These are phyloP conservation scores for Malthinus flaveolus DNA, from an alignment of 2,888 invertebrate genomes.

Conservation along the genomic window DNA sequence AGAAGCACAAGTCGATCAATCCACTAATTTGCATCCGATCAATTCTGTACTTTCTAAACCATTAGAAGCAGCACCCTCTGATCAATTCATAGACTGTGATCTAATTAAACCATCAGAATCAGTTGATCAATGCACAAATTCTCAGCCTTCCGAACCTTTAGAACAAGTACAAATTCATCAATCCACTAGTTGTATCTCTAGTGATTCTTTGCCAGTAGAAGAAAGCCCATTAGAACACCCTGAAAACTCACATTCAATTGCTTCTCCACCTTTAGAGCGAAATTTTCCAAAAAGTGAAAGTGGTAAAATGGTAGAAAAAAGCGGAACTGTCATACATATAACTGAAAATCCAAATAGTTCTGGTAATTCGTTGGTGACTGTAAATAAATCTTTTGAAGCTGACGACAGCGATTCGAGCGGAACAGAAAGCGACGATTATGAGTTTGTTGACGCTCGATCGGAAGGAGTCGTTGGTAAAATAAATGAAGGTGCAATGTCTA, in stretches of 20 bases:
- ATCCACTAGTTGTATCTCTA: background rate
- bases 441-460: constrained; percentile 14
- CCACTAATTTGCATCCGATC: background rate
- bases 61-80: no score
- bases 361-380: constrained; percentile 15
- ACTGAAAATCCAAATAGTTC: constrained; percentile 32
- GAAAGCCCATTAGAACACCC: background rate
- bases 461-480: background rate
- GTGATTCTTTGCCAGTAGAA: background rate
- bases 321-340: constrained; percentile 52
- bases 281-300: constrained; percentile 1
- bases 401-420: constrained; percentile 19
- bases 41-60: no score
- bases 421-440: constrained; percentile 25
- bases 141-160: no score
- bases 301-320: constrained; percentile 49
- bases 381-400: constrained; percentile 27
- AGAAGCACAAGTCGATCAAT: no score
- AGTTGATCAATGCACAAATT: no score
- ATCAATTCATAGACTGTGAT: no score
- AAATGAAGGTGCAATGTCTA: background rate
- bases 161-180: no score
- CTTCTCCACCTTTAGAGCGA: no score
- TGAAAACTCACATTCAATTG: no score
- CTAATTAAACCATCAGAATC: no score